Evolutionary conservation across 2,113 vertebrate species (phyloP), one percentile per base, ranked within the genome.

Genomic region (Tyto alba): DNA sequence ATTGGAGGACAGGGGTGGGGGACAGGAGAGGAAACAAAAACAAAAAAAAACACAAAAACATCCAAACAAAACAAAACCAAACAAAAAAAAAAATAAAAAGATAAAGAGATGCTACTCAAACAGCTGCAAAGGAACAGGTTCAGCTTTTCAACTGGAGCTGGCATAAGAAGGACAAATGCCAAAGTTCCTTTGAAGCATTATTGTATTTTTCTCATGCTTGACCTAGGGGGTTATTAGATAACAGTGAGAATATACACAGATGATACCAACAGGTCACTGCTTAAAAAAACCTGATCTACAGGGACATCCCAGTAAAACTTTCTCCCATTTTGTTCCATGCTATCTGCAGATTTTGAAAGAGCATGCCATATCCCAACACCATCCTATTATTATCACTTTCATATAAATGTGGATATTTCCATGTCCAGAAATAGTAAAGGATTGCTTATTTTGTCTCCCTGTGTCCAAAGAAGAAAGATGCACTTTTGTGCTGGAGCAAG

Each of bases 351-450:
- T 59, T n/a, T n/a, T 30, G 11, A 22, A 23, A 9, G 22, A 5
- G 15, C 1, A 0, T 9, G 25, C 19, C 19, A 8, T 8, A 36
- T 17, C 59, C 14, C 32, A 21, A 10, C 3, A 0, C 26, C 4
- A 11, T 22, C 9, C 18, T 30, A 13, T 16, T 22, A 13, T 11
- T 10, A 25, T 55, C 57, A 10, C 29, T 45, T 57, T 18, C 25
- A 21, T 18, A 27, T 34, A 38, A 50, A 52, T 6, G 8, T 1
- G 3, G 11, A 34, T 38, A 40, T 40, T 85, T 19, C 13, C 30
- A 36, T 2, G 3, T n/a, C 38, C 52, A 48, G 29, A 72, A 59
- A 73, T 7, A 25, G 12, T 36, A 34, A 17, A 48, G 36, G 13
- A 41, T n/a, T n/a, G n/a, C n/a, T n/a, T n/a, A n/a, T n/a, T n/a